A percentile compares a stretch with the other conserved stretches of the same genome.
Conservation (phyloP, 1,140 invertebrate genomes). For the Zaprionus capensis region DNA sequence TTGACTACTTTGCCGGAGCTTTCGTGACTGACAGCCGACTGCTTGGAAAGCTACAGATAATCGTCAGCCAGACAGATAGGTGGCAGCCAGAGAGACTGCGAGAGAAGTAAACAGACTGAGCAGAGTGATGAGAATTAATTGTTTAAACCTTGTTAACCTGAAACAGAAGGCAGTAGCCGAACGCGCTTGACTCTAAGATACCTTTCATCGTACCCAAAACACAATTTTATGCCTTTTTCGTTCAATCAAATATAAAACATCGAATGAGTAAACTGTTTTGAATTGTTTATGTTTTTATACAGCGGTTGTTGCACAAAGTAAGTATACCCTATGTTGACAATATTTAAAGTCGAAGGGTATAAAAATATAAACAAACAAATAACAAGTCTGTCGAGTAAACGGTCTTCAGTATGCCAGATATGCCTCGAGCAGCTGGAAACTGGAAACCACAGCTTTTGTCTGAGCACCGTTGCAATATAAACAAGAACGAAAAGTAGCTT, state of each 20-base stretch:
- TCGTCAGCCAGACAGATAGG: constrained; percentile 16
- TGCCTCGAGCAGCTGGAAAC: constrained; percentile 35
- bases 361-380: background rate
- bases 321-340: background rate
- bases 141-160: constrained; percentile 9
- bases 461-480: background rate
- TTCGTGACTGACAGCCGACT: constrained; percentile 47
- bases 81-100: constrained; percentile 7
- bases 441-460: constrained; percentile 14
- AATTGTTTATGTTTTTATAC: too few relatives aligned
- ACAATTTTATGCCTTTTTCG: too few relatives aligned
- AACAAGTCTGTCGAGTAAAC: background rate
- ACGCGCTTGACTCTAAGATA: background rate
- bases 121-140: constrained; percentile 36
- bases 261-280: too few relatives aligned
- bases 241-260: too few relatives aligned
- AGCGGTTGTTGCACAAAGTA: background rate
- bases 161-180: background rate
- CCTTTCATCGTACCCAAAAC: background rate
- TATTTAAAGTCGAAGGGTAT: background rate
- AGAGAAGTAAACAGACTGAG: constrained; percentile 19
- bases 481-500: too few relatives aligned
- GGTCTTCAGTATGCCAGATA: background rate
- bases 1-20: constrained; percentile 54
- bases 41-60: constrained; percentile 13